These are phyloP conservation scores for Pseudococcus jackbeardsleyi DNA, from an alignment of 2,888 invertebrate species.

Conservation along the genomic window DNA sequence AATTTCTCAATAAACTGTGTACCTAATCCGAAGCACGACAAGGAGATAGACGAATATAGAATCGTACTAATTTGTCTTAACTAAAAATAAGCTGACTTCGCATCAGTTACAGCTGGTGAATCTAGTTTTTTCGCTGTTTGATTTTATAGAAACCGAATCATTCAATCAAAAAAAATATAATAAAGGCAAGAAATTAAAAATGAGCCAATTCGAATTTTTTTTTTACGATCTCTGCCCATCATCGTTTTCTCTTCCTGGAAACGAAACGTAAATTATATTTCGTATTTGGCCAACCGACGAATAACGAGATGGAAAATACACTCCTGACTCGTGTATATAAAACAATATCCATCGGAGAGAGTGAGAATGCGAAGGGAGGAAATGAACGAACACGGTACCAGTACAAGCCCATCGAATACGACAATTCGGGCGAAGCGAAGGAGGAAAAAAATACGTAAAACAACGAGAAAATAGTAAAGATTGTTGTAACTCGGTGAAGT, in stretches of 20 bases:
- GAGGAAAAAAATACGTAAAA: constrained; percentile 21
- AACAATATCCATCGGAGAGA: background rate
- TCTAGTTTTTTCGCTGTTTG: background rate
- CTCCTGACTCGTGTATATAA: background rate
- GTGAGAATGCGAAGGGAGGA: background rate
- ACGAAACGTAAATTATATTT: too few species aligned
- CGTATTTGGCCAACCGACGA: too few species aligned
- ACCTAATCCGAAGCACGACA: background rate
- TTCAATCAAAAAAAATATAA: too few species aligned
- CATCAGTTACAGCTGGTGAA: background rate
- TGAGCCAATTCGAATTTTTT: too few species aligned
- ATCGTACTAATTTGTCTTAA: constrained; percentile 1
- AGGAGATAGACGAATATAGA: background rate
- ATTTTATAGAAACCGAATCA: too few species aligned
- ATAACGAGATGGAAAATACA: too few species aligned
- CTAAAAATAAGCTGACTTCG: constrained; percentile 9
- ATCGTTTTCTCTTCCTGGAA: too few species aligned
- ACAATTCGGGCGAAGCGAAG: background rate
- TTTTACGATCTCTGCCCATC: too few species aligned
- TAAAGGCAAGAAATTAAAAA: too few species aligned
- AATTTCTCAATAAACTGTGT: background rate
- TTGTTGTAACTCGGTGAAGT: constrained; percentile 3
- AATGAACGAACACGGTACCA: background rate
- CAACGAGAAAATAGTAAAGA: constrained; percentile 3
- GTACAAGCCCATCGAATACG: background rate